phyloP scores from a whole-genome alignment of 2,888 invertebrate genomes.

The Arge pagana region DNA sequence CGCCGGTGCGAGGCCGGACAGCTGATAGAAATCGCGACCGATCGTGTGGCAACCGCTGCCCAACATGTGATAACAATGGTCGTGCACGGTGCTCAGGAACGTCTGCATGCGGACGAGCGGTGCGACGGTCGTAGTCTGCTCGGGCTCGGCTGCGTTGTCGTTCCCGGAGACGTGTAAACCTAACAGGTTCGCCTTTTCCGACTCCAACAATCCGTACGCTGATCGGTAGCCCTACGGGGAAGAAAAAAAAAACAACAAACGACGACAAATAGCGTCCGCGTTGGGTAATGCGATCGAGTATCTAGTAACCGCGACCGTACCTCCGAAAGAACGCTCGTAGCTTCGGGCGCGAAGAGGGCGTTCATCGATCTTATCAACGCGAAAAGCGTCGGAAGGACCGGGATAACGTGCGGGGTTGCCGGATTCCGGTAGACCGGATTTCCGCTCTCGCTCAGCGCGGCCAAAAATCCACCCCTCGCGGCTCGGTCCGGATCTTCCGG shows the following conservation, averaged over 20 bases:
- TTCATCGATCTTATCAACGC: constrained; percentile 80
- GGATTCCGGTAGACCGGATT: constrained; percentile 87
- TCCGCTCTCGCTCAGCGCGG: constrained; percentile 74
- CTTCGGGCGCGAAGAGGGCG: constrained; percentile 75
- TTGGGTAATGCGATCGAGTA: background rate
- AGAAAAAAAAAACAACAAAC: constrained; percentile 6
- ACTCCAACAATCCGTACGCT: constrained; percentile 73
- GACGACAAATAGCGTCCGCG: no score
- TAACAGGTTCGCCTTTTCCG: constrained; percentile 77
- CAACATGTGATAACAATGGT: constrained; percentile 80
- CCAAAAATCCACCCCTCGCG: constrained; percentile 82
- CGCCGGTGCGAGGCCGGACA: constrained; percentile 75
- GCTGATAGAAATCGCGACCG: constrained; percentile 84
- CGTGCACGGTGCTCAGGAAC: constrained; percentile 78
- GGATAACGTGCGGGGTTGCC: constrained; percentile 80
- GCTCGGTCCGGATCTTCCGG: constrained; percentile 87
- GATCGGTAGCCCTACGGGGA: constrained; percentile 65
- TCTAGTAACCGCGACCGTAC: constrained; percentile 44
- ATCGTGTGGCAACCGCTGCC: constrained; percentile 66
- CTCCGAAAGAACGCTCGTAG: constrained; percentile 66
- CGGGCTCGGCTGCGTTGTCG: constrained; percentile 50
- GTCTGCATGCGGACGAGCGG: constrained; percentile 84
- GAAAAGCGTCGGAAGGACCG: constrained; percentile 78
- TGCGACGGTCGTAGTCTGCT: constrained; percentile 59
- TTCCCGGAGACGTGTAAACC: constrained; percentile 60